phyloP scores from a whole-genome alignment of 2,113 vertebrate species.

The Oenanthe oenanthe region DNA sequence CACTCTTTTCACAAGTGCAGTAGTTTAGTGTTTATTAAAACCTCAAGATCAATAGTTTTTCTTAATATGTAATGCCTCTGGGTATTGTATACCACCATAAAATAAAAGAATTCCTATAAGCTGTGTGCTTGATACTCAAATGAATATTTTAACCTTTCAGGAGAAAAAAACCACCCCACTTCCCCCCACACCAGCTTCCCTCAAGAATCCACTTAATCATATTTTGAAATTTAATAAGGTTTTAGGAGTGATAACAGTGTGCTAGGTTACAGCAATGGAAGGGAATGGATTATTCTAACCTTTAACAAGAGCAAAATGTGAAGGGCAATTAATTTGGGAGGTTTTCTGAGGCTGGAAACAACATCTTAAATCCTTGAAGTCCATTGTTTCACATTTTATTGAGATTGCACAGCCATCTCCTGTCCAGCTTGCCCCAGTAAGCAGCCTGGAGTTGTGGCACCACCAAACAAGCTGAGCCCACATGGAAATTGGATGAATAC shows the following conservation, averaged over 20 bases:
- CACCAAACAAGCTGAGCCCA: neutral
- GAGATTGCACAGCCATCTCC: neutral
- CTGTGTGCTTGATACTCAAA: neutral
- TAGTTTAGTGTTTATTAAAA: conserved; percentile 30
- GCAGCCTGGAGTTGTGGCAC: neutral
- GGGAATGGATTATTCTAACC: conserved; percentile 61
- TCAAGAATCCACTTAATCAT: conserved; percentile 42
- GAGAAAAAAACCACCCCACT: neutral
- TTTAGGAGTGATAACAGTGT: conserved; percentile 17
- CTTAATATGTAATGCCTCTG: neutral
- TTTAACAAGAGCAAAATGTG: neutral
- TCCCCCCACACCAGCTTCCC: neutral
- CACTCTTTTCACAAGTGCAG: neutral
- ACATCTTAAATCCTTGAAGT: neutral
- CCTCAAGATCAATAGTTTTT: neutral
- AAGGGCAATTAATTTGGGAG: neutral
- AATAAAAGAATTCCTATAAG: neutral
- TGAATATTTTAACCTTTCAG: conserved; percentile 53
- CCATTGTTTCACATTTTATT: neutral
- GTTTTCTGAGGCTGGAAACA: neutral
- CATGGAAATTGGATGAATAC: neutral
- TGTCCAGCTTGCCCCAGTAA: neutral
- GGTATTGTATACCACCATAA: neutral
- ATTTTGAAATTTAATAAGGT: conserved; percentile 51
- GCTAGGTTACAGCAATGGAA: neutral